These are phyloP conservation scores for Columba livia DNA, from an alignment of 2,113 vertebrate species.

Conservation along the genomic window DNA sequence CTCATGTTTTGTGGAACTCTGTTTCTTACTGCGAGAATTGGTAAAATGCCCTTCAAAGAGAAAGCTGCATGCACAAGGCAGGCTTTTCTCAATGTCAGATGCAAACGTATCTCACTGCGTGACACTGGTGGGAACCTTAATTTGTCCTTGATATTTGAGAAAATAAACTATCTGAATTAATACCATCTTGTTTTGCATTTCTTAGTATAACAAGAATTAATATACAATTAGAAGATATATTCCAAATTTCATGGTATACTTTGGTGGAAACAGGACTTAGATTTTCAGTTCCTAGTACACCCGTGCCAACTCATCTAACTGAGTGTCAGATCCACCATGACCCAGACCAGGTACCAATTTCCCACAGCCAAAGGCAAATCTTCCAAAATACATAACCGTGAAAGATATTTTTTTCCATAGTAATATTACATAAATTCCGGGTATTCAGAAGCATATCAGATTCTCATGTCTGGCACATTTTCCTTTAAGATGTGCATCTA, in stretches of 20 bases:
- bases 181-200: background rate
- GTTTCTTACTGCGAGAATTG: background rate
- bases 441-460: background rate
- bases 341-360: conserved; percentile 30
- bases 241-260: conserved; percentile 33
- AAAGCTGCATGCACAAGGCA: background rate
- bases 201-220: background rate
- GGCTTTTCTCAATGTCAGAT: background rate
- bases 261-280: conserved; percentile 33
- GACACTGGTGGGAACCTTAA: background rate
- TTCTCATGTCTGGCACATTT: background rate
- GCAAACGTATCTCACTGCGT: background rate
- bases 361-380: conserved; percentile 30
- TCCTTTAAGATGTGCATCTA: background rate
- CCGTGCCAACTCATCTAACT: background rate
- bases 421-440: background rate
- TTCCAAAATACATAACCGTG: background rate
- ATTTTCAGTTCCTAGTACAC: conserved; percentile 35
- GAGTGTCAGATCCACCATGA: conserved; percentile 15
- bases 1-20: background rate
- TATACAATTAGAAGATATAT: conserved; percentile 60
- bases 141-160: background rate
- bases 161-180: background rate
- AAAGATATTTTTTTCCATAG: background rate
- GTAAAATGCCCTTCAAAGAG: background rate